Evolutionary conservation across 2,888 invertebrate genomes (phyloP), one percentile per base, ranked within the genome.

Genomic region (Oxyteleia sp.): DNA sequence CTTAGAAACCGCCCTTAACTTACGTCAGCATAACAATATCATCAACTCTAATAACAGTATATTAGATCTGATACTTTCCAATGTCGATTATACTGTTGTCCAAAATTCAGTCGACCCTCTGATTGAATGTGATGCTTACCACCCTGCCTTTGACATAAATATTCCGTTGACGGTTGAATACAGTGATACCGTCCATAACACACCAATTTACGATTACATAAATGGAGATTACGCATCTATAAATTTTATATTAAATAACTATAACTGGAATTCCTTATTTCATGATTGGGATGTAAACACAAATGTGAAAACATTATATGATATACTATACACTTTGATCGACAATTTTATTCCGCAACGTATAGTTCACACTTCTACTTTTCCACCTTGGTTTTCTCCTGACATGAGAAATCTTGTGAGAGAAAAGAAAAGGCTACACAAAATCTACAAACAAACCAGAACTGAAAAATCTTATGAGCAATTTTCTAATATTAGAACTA

Each of bases 131-230:
- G 45, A 18, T 18, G 10, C 16, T 2, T 45, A 45, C 18, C 45
- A 45, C 10, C 45, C 45, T 11, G 45, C 45, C n/a, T n/a, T n/a
- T n/a, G n/a, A n/a, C n/a, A n/a, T n/a, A n/a, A n/a, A n/a, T n/a
- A n/a, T n/a, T n/a, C n/a, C n/a, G n/a, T n/a, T n/a, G n/a, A n/a
- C n/a, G n/a, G n/a, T n/a, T n/a, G n/a, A n/a, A n/a, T n/a, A n/a
- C n/a, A n/a, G n/a, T n/a, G n/a, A n/a, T n/a, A n/a, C n/a, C n/a
- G n/a, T n/a, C n/a, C n/a, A n/a, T n/a, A n/a, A n/a, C n/a, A n/a
- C n/a, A n/a, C n/a, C n/a, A n/a, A n/a, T n/a, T n/a, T 49, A 49
- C 23, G 20, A 49, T 49, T 49, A 20, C 11, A 20, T 20, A 49
- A 49, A 49, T 3, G 49, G 15, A 11, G 15, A 49, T 10, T 49